Conservation (phyloP, 2,797 vertebrate species). For the Varecia variegata region DNA sequence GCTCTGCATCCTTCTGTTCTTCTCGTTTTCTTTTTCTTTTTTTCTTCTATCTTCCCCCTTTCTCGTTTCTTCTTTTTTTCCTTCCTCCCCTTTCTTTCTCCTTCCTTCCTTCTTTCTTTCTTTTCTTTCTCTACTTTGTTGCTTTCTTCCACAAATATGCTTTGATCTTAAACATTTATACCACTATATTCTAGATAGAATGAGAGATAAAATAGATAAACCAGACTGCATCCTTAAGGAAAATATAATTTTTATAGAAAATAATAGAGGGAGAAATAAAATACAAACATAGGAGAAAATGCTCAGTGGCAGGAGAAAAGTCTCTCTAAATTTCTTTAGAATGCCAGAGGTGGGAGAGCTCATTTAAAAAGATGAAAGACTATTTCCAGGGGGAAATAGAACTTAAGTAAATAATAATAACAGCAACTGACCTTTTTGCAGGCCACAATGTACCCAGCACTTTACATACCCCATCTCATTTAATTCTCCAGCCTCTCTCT, state of each 20-base stretch:
- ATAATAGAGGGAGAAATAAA: neutral
- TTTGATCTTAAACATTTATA: neutral
- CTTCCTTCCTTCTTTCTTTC: neutral
- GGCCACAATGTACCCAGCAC: neutral
- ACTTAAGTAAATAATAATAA: neutral
- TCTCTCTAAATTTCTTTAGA: neutral
- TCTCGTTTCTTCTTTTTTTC: neutral
- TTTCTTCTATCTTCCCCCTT: neutral
- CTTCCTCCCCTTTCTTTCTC: neutral
- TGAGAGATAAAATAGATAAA: neutral
- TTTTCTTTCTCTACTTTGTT: neutral
- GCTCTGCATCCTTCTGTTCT: neutral
- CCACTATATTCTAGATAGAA: neutral
- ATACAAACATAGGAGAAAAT: neutral
- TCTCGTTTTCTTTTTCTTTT: neutral
- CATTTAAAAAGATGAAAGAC: neutral
- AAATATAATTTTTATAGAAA: neutral
- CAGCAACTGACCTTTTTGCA: neutral
- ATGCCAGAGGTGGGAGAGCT: neutral
- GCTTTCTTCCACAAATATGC: neutral
- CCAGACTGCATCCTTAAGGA: neutral
- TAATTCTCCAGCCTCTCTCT: neutral
- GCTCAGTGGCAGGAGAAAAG: neutral
- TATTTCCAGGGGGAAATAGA: neutral
- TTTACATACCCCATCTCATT: neutral